Evolutionary conservation across 2,888 invertebrate species (phyloP).

Genomic region (Drosophila paramelanica): DNA sequence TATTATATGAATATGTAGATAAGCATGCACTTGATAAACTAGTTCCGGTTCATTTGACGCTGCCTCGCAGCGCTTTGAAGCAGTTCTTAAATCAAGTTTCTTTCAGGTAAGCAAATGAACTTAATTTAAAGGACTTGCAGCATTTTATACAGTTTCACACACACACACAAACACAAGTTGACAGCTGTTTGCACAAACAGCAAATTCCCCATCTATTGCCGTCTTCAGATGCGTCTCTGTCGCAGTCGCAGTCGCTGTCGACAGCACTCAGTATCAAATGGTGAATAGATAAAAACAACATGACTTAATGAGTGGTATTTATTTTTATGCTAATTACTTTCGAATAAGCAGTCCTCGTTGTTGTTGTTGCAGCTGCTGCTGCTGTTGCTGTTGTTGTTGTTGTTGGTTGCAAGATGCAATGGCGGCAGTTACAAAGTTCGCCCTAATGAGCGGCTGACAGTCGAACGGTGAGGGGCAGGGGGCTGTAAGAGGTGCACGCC

Average conservation of each 20-base stretch:
- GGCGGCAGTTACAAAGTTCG: constrained; percentile 45
- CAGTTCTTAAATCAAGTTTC: constrained; percentile 12
- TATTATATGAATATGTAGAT: neutral
- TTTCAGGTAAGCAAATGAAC: constrained; percentile 6
- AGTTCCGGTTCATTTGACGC: constrained; percentile 6
- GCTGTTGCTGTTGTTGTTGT: constrained; percentile 15
- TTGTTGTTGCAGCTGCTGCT: constrained; percentile 1
- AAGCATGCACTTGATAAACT: constrained; percentile 5
- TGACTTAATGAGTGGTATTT: constrained; percentile 79
- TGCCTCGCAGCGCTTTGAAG: neutral
- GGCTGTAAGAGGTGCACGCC: neutral
- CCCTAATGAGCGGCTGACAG: constrained; percentile 61
- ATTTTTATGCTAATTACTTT: constrained; percentile 80
- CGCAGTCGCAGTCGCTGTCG: constrained; percentile 18
- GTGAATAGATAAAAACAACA: constrained; percentile 78
- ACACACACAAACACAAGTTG: constrained; percentile 2
- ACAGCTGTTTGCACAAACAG: constrained; percentile 17
- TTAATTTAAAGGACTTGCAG: constrained; percentile 21
- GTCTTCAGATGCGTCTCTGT: neutral
- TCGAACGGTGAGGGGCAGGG: neutral
- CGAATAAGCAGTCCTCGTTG: constrained; percentile 60
- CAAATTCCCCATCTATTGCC: neutral
- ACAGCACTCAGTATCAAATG: constrained; percentile 60
- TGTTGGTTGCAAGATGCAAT: constrained; percentile 39
- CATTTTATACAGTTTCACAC: constrained; percentile 18